These are phyloP conservation scores for Drosophila aldrichi DNA, from an alignment of 2,888 invertebrate genomes.

Conservation along the genomic window DNA sequence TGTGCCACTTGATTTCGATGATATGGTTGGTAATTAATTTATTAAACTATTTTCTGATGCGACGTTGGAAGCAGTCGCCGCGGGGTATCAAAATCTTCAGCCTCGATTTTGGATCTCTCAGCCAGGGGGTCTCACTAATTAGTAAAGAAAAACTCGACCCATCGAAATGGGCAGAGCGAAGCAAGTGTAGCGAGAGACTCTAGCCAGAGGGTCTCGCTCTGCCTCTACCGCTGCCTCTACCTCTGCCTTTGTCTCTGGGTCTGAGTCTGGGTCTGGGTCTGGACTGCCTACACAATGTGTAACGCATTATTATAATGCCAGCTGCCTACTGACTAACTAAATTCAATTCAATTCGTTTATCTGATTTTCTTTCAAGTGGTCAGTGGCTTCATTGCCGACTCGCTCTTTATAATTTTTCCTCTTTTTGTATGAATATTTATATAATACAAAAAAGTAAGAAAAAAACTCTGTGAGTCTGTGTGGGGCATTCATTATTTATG, in stretches of 20 bases:
- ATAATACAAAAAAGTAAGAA: not conserved
- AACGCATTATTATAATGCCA: slow-evolving; percentile 64
- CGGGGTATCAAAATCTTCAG: slow-evolving; percentile 51
- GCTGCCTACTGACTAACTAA: slow-evolving; percentile 46
- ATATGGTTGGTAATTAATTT: slow-evolving; percentile 65
- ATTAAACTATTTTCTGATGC: slow-evolving; percentile 61
- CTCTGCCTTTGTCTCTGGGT: not conserved
- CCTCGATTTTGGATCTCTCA: slow-evolving; percentile 26
- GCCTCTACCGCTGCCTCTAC: too few species aligned
- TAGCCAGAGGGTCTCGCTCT: not conserved
- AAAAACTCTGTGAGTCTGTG: slow-evolving; percentile 30
- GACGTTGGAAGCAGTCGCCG: slow-evolving; percentile 19
- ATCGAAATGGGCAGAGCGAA: slow-evolving; percentile 17
- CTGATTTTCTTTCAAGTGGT: slow-evolving; percentile 70
- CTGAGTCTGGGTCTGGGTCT: not conserved
- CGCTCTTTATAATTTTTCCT: slow-evolving; percentile 17
- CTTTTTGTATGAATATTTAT: slow-evolving; percentile 60
- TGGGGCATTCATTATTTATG: slow-evolving; percentile 43
- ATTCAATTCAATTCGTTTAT: slow-evolving; percentile 65
- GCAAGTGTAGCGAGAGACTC: not conserved
- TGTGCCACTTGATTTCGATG: slow-evolving; percentile 56
- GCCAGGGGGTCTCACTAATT: slow-evolving; percentile 58
- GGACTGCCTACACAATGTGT: slow-evolving; percentile 65
- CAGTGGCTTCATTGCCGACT: slow-evolving; percentile 32
- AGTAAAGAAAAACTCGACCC: slow-evolving; percentile 35